A percentile compares a stretch with the other conserved stretches of the same genome.
phyloP scores from a whole-genome alignment of 2,113 vertebrate genomes.

The Gymnocephalus cernua region DNA sequence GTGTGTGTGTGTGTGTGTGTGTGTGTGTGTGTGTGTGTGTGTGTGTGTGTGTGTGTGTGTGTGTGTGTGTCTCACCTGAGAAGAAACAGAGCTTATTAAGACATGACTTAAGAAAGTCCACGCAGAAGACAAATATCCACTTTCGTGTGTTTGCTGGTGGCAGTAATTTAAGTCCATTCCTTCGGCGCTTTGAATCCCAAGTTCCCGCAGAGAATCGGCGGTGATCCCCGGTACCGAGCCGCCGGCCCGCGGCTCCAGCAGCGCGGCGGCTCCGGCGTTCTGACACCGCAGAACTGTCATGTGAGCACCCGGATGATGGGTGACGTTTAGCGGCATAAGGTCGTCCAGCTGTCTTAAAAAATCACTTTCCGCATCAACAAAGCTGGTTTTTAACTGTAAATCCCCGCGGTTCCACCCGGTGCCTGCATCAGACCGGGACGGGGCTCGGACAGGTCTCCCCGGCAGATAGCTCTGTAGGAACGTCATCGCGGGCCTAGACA shows the following conservation, averaged over 20 bases:
- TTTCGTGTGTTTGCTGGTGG: slow-evolving; percentile 36
- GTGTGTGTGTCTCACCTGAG: slow-evolving; percentile 36
- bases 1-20: too few species aligned
- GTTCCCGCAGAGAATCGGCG: slow-evolving; percentile 61
- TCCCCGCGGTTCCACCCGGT: slow-evolving; percentile 14
- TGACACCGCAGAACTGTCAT: slow-evolving; percentile 59
- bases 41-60: too few species aligned
- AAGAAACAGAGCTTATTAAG: slow-evolving; percentile 38
- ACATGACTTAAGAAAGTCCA: slow-evolving; percentile 64
- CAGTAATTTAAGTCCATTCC: slow-evolving; percentile 30
- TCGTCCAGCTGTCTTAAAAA: slow-evolving; percentile 64
- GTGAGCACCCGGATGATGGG: slow-evolving; percentile 23
- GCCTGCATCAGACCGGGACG: background rate
- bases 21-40: too few species aligned
- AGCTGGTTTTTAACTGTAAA: slow-evolving; percentile 16
- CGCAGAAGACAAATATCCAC: slow-evolving; percentile 16
- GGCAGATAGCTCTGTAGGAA: slow-evolving; percentile 75
- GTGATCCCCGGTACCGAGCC: slow-evolving; percentile 60
- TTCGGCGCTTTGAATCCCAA: slow-evolving; percentile 44
- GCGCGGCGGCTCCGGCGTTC: slow-evolving; percentile 18
- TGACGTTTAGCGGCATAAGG: slow-evolving; percentile 36
- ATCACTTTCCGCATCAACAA: slow-evolving; percentile 40
- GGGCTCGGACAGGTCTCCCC: slow-evolving; percentile 21
- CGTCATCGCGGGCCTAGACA: slow-evolving; percentile 79
- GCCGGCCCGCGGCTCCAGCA: background rate